These are phyloP conservation scores for Pseudomyrmex sp. DNA, from an alignment of 1,140 invertebrate genomes.

Conservation along the genomic window DNA sequence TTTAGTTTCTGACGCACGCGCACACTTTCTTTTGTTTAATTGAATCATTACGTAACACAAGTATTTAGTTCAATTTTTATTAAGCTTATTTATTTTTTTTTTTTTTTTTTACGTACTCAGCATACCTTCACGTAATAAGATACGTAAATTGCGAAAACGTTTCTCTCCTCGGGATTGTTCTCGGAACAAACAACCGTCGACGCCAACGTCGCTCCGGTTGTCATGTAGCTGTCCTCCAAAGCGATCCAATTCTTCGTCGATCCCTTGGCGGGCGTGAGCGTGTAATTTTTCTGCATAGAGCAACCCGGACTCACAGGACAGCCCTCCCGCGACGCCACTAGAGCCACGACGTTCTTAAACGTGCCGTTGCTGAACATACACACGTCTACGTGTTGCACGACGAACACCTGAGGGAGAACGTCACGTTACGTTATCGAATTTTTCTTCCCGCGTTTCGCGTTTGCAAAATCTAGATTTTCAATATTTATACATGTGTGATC, in stretches of 20 bases:
- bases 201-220: constrained; percentile 88
- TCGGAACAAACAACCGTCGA: constrained; percentile 88
- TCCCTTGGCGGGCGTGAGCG: constrained; percentile 89
- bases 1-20: too few relatives aligned
- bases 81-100: not conserved
- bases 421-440: too few relatives aligned
- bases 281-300: constrained; percentile 88
- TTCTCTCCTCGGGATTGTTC: constrained; percentile 89
- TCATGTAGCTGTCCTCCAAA: constrained; percentile 91
- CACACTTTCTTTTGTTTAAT: too few relatives aligned
- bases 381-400: constrained; percentile 98
- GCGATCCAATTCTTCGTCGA: constrained; percentile 94
- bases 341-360: constrained; percentile 98
- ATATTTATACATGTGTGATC: too few relatives aligned
- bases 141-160: constrained; percentile 95
- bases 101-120: not conserved
- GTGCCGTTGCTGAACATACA: constrained; percentile 99
- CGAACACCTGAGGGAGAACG: constrained; percentile 88
- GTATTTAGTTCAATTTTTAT: not conserved
- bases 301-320: constrained; percentile 89
- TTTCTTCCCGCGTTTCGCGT: too few relatives aligned
- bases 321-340: constrained; percentile 90
- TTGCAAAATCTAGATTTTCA: too few relatives aligned
- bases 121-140: constrained; percentile 94
- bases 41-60: too few relatives aligned